phyloP scores from a whole-genome alignment of 2,113 vertebrate genomes.

The Pteruthius melanotis region DNA sequence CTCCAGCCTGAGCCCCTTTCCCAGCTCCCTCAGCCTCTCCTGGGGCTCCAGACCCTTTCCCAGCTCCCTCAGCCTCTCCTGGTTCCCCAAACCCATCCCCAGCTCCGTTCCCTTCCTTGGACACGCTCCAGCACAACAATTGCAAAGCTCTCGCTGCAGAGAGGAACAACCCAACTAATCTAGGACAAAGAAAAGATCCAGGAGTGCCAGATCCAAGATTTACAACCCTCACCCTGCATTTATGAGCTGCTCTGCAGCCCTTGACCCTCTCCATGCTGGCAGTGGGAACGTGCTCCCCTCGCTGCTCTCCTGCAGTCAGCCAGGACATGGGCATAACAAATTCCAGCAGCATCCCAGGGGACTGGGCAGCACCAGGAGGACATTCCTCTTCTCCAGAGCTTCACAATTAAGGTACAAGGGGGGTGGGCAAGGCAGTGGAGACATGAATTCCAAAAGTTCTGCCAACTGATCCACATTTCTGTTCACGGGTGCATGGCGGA shows the following conservation, averaged over 20 bases:
- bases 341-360: not conserved
- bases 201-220: not conserved
- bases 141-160: not conserved
- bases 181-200: not conserved
- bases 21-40: not conserved
- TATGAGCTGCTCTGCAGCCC: not conserved
- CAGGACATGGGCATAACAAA: not conserved
- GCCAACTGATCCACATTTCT: not conserved
- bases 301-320: not conserved
- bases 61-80: not conserved
- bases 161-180: not conserved
- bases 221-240: not conserved
- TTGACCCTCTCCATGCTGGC: not conserved
- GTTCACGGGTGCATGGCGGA: accelerated
- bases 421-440: not conserved
- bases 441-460: not conserved
- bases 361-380: not conserved
- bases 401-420: not conserved
- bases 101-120: not conserved
- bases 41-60: too few relatives aligned
- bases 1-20: not conserved
- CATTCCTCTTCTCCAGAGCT: not conserved
- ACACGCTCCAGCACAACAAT: accelerated
- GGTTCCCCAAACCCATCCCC: not conserved
- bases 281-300: not conserved